phyloP scores from a whole-genome alignment of 2,113 vertebrate genomes.

The Osmerus eperlanus region DNA sequence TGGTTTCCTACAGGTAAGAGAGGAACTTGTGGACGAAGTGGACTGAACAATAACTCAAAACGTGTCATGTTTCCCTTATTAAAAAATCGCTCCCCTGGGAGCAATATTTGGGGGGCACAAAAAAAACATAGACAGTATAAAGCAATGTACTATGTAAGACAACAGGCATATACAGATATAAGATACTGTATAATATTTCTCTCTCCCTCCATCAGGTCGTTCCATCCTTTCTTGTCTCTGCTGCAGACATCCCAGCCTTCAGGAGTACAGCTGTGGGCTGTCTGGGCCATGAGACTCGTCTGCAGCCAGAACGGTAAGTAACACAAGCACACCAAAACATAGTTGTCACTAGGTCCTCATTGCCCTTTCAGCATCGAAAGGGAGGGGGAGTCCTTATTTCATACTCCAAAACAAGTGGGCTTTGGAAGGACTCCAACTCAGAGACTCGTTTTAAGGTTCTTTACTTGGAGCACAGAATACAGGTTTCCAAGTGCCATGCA shows the following conservation, averaged over 20 bases:
- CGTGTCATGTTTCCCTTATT: neutral
- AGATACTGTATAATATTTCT: neutral
- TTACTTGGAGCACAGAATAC: no score
- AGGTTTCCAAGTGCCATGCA: no score
- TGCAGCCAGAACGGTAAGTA: slow-evolving; percentile 89
- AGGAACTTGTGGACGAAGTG: neutral
- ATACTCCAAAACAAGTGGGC: no score
- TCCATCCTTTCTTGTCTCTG: slow-evolving; percentile 85
- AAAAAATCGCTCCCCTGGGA: no score
- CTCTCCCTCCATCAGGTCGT: slow-evolving; percentile 71
- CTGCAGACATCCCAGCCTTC: slow-evolving; percentile 84
- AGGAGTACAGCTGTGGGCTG: slow-evolving; percentile 93
- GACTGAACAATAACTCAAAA: neutral
- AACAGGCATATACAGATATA: no score
- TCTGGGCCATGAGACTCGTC: slow-evolving; percentile 92
- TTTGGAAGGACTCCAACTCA: no score
- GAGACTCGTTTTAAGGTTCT: no score
- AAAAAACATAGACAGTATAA: neutral
- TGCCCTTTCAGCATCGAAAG: no score
- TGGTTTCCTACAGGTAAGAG: slow-evolving; percentile 89
- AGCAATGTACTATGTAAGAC: neutral
- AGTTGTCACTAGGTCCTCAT: no score
- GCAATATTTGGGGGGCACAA: neutral
- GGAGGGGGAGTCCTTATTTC: no score
- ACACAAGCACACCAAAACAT: slow-evolving; percentile 6